Conservation (phyloP, 2,797 vertebrate genomes). For the Schizothorax lantsangensis region DNA sequence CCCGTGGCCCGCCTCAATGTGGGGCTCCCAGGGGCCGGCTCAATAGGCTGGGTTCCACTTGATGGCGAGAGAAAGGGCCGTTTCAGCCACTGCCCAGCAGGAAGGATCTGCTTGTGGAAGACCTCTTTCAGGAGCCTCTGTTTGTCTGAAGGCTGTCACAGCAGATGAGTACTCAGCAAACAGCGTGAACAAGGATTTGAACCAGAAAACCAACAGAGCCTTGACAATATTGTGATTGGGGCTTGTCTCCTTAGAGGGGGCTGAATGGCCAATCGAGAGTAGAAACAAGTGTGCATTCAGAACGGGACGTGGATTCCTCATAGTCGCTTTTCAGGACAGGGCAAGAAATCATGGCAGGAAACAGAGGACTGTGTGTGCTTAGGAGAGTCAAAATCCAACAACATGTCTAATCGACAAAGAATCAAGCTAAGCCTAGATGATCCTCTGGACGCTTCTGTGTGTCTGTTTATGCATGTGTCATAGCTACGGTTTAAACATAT, state of each 20-base stretch:
- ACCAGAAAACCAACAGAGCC: slow-evolving; percentile 95
- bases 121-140: slow-evolving; percentile 93
- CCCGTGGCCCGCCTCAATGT: slow-evolving; percentile 92
- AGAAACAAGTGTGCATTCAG: slow-evolving; percentile 86
- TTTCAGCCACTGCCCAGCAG: slow-evolving; percentile 94
- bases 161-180: slow-evolving; percentile 98
- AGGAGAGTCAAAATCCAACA: slow-evolving; percentile 59
- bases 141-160: slow-evolving; percentile 98
- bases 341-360: slow-evolving; percentile 54
- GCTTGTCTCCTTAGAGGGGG: slow-evolving; percentile 84
- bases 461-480: slow-evolving; percentile 16
- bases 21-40: slow-evolving; percentile 92
- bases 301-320: slow-evolving; percentile 75
- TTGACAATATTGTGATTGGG: slow-evolving; percentile 91
- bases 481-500: slow-evolving; percentile 31
- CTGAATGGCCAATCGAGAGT: slow-evolving; percentile 86
- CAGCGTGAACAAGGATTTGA: slow-evolving; percentile 99
- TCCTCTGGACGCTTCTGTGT: slow-evolving; percentile 37
- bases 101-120: slow-evolving; percentile 95
- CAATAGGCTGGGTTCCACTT: slow-evolving; percentile 95
- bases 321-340: slow-evolving; percentile 77
- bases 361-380: slow-evolving; percentile 57
- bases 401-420: slow-evolving; percentile 58
- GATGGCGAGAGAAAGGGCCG: slow-evolving; percentile 94
- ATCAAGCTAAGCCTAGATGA: slow-evolving; percentile 48